phyloP scores from a whole-genome alignment of 1,140 invertebrate species.

The Atopsyche davidsoni region DNA sequence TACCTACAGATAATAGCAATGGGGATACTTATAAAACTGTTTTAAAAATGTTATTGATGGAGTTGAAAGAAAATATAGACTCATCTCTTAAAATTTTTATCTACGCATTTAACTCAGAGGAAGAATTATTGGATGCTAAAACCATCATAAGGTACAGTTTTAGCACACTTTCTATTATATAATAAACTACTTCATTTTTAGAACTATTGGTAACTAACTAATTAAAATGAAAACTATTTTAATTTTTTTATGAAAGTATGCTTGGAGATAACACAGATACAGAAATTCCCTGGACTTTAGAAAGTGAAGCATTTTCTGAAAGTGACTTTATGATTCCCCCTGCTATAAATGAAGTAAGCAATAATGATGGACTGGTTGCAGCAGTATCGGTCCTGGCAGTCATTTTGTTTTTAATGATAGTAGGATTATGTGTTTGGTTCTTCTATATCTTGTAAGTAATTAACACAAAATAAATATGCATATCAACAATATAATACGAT shows the following conservation, averaged over 20 bases:
- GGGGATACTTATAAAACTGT: too few relatives aligned
- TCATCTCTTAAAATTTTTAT: constrained; percentile 22
- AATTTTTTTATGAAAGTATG: constrained; percentile 8
- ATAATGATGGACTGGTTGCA: constrained; percentile 33
- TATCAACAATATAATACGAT: constrained; percentile 3
- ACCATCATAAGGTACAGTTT: constrained; percentile 21
- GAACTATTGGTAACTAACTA: constrained; percentile 1
- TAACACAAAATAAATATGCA: background rate
- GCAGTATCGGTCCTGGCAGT: constrained; percentile 32
- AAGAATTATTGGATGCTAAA: constrained; percentile 18
- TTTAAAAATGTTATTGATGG: constrained; percentile 1
- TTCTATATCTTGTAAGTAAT: constrained; percentile 27
- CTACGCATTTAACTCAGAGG: constrained; percentile 26
- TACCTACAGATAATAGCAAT: constrained; percentile 14
- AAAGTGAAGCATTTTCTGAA: constrained; percentile 1
- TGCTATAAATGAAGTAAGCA: constrained; percentile 1
- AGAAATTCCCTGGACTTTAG: constrained; percentile 3
- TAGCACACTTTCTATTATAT: background rate
- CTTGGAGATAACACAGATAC: background rate
- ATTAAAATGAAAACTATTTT: too few relatives aligned
- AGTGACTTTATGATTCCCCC: constrained; percentile 4
- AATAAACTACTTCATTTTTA: background rate
- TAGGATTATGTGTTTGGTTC: constrained; percentile 31
- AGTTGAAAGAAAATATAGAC: constrained; percentile 5
- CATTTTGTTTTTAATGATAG: constrained; percentile 29